Conservation (phyloP, 2,888 invertebrate genomes). For the Mythimna vitellina region DNA sequence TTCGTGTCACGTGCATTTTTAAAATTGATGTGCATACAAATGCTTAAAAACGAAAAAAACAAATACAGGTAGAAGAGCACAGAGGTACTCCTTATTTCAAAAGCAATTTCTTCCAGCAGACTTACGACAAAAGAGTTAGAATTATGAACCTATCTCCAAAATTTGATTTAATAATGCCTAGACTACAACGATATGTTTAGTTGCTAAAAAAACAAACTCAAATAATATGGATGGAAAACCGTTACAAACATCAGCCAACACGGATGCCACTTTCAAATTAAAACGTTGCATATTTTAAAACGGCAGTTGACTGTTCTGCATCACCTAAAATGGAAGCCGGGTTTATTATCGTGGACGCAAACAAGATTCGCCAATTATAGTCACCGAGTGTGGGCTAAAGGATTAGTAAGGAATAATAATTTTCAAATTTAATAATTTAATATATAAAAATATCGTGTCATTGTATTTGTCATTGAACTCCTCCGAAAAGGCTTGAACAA, state of each 20-base stretch:
- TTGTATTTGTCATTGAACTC: too few species aligned
- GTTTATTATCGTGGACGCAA: conserved; percentile 75
- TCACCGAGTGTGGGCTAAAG: conserved; percentile 77
- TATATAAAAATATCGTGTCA: too few species aligned
- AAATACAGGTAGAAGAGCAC: too few species aligned
- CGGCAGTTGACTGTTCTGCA: conserved; percentile 61
- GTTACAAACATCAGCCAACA: conserved; percentile 51
- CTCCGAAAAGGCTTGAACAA: too few species aligned
- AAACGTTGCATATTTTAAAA: conserved; percentile 61
- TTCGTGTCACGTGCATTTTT: too few species aligned
- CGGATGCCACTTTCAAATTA: conserved; percentile 48
- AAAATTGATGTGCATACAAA: too few species aligned
- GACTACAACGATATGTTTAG: not conserved
- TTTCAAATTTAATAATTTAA: too few species aligned
- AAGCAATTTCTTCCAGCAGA: too few species aligned
- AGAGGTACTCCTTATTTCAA: too few species aligned
- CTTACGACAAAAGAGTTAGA: not conserved
- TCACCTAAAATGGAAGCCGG: conserved; percentile 77
- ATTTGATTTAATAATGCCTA: not conserved
- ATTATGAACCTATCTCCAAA: not conserved
- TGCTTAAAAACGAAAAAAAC: too few species aligned
- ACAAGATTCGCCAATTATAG: conserved; percentile 78
- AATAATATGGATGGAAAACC: conserved; percentile 49
- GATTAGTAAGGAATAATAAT: conserved; percentile 65
- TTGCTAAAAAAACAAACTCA: not conserved